Base-by-base conservation (phyloP, 2,113 vertebrate species). In the Equus quagga region DNA sequence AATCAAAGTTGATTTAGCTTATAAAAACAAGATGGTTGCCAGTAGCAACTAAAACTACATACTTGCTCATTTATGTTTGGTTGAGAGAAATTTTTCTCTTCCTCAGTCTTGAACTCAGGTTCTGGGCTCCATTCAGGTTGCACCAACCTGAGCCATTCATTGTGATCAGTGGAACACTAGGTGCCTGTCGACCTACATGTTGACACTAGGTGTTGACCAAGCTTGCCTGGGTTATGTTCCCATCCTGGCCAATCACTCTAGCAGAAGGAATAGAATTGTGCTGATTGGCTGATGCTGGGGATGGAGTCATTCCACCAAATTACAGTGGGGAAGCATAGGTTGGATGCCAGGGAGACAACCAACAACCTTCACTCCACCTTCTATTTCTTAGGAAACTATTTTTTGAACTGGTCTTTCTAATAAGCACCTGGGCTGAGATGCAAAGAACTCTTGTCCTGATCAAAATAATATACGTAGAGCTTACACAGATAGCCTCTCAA, bases 391-490 rank as follows among this genome's bases (percentile, higher is more conserved):
- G 33, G 56, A 91, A 92, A 79, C 15, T 46, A 46, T 44, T 81
- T 54, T 94, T 70, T 76, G 21, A 75, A 26, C 21, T 75, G 44
- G 75, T 14, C 36, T 95, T 97, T 90, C 84, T 49, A 88, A 78
- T 24, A 73, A 91, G 31, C 31, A 73, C 19, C 54, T 54, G 44
- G 54, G 31, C 21, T 72, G 33, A 90, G 24, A 65, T 44, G n/a
- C 76, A 60, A 56, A 96, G 56, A 85, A 94, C 36, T 36, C 49
- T 60, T 49, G 67, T 28, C 4, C 9, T 81, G 26, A 86, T 70
- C 19, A 69, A 89, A 89, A 51, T 91, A 85, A 15, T 31, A 11
- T 13, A 64, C 6, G 9, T 36, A 58, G 36, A 69, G 21, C 73
- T 91, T 94, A 44, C 70, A 64, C 14, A 96, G 46, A 72, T 13